These are phyloP conservation scores for Muricea muricata DNA, from an alignment of 92 coral and sea anemone genomes.

Conservation along the genomic window DNA sequence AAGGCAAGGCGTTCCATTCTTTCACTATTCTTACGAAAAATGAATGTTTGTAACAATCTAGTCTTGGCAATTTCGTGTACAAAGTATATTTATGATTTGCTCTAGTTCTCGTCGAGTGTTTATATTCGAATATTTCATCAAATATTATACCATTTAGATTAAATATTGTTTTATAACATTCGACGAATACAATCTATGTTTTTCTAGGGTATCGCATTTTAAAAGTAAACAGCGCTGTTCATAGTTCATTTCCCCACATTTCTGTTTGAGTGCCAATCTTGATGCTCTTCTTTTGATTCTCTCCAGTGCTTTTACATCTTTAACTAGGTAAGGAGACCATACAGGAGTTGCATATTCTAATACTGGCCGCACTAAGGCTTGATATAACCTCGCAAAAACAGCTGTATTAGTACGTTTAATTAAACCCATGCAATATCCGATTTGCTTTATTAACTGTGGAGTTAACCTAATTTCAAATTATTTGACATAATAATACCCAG, in stretches of 20 bases:
- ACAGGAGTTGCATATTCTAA: conserved; percentile 55
- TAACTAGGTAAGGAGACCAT: conserved; percentile 42
- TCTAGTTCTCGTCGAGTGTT: not conserved
- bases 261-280: conserved; percentile 29
- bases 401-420: conserved; percentile 44
- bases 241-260: too few species aligned
- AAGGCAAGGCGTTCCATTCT: too few species aligned
- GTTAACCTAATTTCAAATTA: not conserved
- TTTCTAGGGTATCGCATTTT: too few species aligned
- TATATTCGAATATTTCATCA: not conserved
- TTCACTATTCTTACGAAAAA: too few species aligned
- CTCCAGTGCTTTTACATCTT: conserved; percentile 48
- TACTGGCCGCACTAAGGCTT: conserved; percentile 48
- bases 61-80: not conserved
- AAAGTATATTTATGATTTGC: not conserved
- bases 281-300: conserved; percentile 54
- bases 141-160: conserved; percentile 1
- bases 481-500: not conserved
- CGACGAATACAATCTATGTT: too few species aligned
- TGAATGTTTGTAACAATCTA: too few species aligned
- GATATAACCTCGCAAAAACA: conserved; percentile 48
- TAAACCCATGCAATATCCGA: conserved; percentile 34
- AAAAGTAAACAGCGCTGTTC: too few species aligned
- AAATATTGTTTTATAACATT: conserved; percentile 8
- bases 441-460: conserved; percentile 40